Evolutionary conservation across 2,888 invertebrate species (phyloP).

Genomic region (Pyrgus malvae): DNA sequence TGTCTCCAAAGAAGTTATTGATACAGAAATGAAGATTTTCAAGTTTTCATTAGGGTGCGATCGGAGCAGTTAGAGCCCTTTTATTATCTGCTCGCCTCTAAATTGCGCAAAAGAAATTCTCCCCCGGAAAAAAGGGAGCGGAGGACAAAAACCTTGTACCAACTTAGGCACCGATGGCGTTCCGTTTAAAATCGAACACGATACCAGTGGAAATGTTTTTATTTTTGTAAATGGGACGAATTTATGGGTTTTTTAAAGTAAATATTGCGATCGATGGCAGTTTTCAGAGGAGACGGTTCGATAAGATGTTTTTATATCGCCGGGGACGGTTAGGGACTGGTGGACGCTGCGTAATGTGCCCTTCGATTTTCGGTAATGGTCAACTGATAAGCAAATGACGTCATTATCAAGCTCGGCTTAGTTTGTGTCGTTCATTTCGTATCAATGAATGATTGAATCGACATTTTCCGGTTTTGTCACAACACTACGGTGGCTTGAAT

Average conservation of each 20-base stretch:
- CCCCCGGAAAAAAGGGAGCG: slow-evolving; percentile 69
- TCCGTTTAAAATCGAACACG: slow-evolving; percentile 80
- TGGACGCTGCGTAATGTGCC: slow-evolving; percentile 77
- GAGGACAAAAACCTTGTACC: slow-evolving; percentile 74
- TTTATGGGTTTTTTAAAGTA: slow-evolving; percentile 74
- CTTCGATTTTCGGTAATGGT: slow-evolving; percentile 81
- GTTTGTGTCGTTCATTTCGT: slow-evolving; percentile 57
- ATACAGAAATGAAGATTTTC: slow-evolving; percentile 73
- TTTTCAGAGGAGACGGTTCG: slow-evolving; percentile 65
- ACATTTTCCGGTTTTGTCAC: background rate
- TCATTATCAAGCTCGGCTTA: slow-evolving; percentile 72
- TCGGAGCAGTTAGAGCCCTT: slow-evolving; percentile 80
- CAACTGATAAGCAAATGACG: slow-evolving; percentile 81
- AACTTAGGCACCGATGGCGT: slow-evolving; percentile 73
- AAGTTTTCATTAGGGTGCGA: slow-evolving; percentile 80
- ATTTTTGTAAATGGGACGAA: slow-evolving; percentile 76
- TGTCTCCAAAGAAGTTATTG: slow-evolving; percentile 59
- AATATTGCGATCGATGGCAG: slow-evolving; percentile 72
- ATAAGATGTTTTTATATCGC: slow-evolving; percentile 77
- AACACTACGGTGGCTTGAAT: background rate
- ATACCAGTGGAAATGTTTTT: slow-evolving; percentile 78
- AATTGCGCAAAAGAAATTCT: slow-evolving; percentile 81
- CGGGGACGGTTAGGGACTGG: slow-evolving; percentile 51
- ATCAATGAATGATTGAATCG: slow-evolving; percentile 32
- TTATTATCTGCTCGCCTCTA: slow-evolving; percentile 81